These are phyloP conservation scores for Lydus trimaculatus DNA, from an alignment of 2,888 invertebrate genomes.

Conservation along the genomic window DNA sequence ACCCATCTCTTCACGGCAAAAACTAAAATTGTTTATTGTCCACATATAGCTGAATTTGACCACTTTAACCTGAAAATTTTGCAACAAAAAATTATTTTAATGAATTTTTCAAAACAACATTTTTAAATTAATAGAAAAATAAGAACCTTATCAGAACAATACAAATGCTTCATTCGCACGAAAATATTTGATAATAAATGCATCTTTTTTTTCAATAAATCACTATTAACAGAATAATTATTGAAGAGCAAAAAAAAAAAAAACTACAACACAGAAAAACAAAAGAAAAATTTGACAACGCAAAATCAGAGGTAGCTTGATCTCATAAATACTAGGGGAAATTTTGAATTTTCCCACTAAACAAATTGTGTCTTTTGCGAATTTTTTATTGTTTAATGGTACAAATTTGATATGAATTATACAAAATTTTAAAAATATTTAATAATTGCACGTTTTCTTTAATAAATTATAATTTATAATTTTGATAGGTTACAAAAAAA, in stretches of 20 bases:
- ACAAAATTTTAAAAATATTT: neutral
- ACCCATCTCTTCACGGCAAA: constrained; percentile 99
- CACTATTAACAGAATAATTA: too few relatives aligned
- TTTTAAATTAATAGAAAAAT: neutral
- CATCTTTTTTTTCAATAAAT: neutral
- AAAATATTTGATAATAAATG: neutral
- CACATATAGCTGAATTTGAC: constrained; percentile 99
- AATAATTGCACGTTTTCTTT: too few relatives aligned
- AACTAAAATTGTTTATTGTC: constrained; percentile 99
- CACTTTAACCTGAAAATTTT: constrained; percentile 91
- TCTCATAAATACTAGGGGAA: neutral
- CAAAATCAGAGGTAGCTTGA: neutral
- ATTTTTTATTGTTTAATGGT: too few relatives aligned
- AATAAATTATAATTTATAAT: too few relatives aligned
- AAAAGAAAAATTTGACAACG: neutral
- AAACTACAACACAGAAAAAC: neutral
- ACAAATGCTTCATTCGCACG: neutral
- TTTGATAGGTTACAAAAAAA: neutral
- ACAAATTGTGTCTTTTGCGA: too few relatives aligned
- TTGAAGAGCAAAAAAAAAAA: neutral
- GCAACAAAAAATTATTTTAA: constrained; percentile 9
- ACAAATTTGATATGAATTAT: too few relatives aligned
- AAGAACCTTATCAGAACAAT: neutral
- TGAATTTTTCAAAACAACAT: neutral
- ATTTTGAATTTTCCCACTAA: neutral